A percentile compares a stretch with the other conserved stretches of the same genome.
These are phyloP conservation scores for Perizoma flavofasciatum DNA, from an alignment of 2,888 invertebrate species.

Conservation along the genomic window DNA sequence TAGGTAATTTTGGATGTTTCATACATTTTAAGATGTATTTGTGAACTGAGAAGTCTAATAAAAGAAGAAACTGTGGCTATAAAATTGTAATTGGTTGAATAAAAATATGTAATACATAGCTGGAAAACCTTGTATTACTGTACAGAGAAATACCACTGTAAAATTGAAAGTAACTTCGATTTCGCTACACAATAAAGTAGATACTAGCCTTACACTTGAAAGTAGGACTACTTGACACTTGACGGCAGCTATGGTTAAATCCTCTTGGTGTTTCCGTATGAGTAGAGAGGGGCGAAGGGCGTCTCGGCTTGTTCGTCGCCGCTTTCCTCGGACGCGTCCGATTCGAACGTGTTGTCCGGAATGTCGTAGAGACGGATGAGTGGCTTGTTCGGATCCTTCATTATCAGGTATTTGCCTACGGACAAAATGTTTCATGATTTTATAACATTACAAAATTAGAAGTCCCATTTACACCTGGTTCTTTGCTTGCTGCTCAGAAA, in stretches of 20 bases:
- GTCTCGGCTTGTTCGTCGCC: conserved; percentile 86
- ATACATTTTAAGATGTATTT: no score
- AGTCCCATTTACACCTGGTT: no score
- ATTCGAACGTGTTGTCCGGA: conserved; percentile 99
- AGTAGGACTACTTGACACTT: conserved; percentile 11
- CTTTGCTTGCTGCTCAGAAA: no score
- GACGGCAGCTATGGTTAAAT: conserved; percentile 16
- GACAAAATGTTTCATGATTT: conserved; percentile 15
- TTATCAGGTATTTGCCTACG: conserved; percentile 93
- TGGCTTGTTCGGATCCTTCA: conserved; percentile 99
- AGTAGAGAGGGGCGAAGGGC: conserved; percentile 78
- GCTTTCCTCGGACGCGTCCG: conserved; percentile 96
- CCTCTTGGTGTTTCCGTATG: conserved; percentile 78
- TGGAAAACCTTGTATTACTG: conserved; percentile 48
- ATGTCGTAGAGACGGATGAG: conserved; percentile 98
- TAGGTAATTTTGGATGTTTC: no score
- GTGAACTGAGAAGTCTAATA: conserved; percentile 29
- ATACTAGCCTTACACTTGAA: conserved; percentile 10
- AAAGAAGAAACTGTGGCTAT: conserved; percentile 63
- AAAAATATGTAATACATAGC: conserved; percentile 68
- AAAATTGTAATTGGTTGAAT: conserved; percentile 71
- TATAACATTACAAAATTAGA: no score
- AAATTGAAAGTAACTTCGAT: conserved; percentile 29
- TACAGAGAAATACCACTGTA: conserved; percentile 45
- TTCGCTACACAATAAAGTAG: conserved; percentile 21